Conservation (phyloP, 2,888 invertebrate genomes). For the Synanthedon tipuliformis region DNA sequence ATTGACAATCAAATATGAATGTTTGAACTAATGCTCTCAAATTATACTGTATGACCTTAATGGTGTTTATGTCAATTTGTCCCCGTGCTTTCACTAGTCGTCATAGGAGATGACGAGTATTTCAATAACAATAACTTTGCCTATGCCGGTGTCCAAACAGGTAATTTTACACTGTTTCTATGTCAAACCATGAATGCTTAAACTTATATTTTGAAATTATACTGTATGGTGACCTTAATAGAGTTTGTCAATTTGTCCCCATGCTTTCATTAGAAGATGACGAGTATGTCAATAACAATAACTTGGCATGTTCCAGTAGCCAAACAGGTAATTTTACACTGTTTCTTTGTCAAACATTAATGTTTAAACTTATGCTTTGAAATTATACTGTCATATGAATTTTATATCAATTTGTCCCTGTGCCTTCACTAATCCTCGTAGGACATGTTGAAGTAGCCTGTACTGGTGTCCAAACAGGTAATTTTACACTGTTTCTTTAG, state of each 20-base stretch:
- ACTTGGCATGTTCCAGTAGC: constrained; percentile 74
- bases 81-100: constrained; percentile 85
- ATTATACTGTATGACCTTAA: no score
- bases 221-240: no score
- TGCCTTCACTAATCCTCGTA: constrained; percentile 90
- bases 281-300: constrained; percentile 56
- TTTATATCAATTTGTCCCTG: constrained; percentile 78
- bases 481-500: constrained; percentile 39
- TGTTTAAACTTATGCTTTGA: no score
- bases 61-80: constrained; percentile 74
- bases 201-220: no score
- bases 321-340: constrained; percentile 13
- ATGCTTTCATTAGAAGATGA: constrained; percentile 84
- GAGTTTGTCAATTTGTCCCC: constrained; percentile 73
- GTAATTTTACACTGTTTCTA: no score
- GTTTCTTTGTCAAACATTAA: no score
- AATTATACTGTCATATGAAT: no score
- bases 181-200: no score
- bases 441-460: constrained; percentile 84
- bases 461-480: constrained; percentile 62
- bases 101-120: constrained; percentile 82
- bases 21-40: no score
- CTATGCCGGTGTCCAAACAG: constrained; percentile 41
- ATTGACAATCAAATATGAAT: no score
- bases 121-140: constrained; percentile 71